phyloP scores from a whole-genome alignment of 2,888 invertebrate species.

The Patella caerulea region DNA sequence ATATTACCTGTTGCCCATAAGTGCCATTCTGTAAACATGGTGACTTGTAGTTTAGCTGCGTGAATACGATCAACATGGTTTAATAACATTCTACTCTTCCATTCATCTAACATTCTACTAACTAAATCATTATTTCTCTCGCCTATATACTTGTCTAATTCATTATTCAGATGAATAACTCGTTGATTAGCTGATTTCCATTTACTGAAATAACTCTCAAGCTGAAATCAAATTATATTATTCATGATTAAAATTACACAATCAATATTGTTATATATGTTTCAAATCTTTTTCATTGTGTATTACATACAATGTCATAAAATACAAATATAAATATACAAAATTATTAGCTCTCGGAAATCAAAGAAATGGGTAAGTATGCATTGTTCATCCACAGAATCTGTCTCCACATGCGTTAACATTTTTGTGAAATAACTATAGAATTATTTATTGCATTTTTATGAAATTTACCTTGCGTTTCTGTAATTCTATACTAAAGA shows the following conservation, averaged over 20 bases:
- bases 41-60: conserved; percentile 42
- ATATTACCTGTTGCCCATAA: conserved; percentile 45
- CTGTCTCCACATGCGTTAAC: too few species aligned
- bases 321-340: too few species aligned
- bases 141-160: conserved; percentile 37
- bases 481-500: conserved; percentile 39
- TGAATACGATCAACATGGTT: conserved; percentile 44
- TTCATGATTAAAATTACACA: too few species aligned
- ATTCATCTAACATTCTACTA: conserved; percentile 40
- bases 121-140: conserved; percentile 38
- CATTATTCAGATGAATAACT: conserved; percentile 39
- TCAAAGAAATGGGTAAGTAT: too few species aligned
- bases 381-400: too few species aligned
- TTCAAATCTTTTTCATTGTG: too few species aligned
- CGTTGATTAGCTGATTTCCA: conserved; percentile 45
- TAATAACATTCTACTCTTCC: conserved; percentile 46
- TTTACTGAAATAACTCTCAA: conserved; percentile 33
- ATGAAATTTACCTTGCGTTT: conserved; percentile 37
- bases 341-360: too few species aligned
- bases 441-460: not conserved
- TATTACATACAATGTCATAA: too few species aligned
- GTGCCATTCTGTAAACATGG: conserved; percentile 49
- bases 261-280: too few species aligned
- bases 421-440: not conserved
- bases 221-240: not conserved